Base-by-base conservation (phyloP, 1,140 invertebrate species). In the Thaumatotibia leucotreta region DNA sequence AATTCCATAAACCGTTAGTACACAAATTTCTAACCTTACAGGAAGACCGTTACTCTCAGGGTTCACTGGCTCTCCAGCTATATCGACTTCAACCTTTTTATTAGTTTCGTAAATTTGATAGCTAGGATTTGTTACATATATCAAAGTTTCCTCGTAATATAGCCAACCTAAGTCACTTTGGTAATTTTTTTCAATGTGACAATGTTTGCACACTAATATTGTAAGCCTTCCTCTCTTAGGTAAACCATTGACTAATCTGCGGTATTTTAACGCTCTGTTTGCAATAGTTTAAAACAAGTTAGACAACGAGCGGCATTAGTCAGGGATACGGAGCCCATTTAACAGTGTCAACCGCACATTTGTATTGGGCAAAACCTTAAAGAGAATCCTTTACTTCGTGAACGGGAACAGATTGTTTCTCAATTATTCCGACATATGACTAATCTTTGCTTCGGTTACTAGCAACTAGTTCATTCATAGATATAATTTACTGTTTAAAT, bases 261-360 rank as follows among this genome's bases (percentile, higher is more conserved):
- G 77, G 78, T 65, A 62, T 80, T 75, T 66, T 54, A 77, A 69
- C 74, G 76, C 78, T 85, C 75, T 77, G 78, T 86, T 83, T 76
- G 74, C 77, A 64, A 79, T 82, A 88, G 82, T 88, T 89, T 80
- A 77, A 84, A 76, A 81, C 75, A 77, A 80, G 79, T 81, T 79
- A 76, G 74, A 75, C 72, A 75, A 66, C 64, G 54, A 67, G 64
- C 70, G 65, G 75, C 82, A 88, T 89, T 87, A 88, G 68, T 89
- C 82, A 89, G 77, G 75, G 70, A 78, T 81, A 77, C 76, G 75
- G 69, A 65, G 68, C 73, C 77, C 82, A 89, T 89, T 88, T 89
- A 87, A 73, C 86, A 88, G 69, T 82, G 87, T 83, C 87, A 80
- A 82, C 84, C 84, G 86, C 86, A 76, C 84, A 89, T 89, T 88